Conservation (phyloP, 1,140 invertebrate genomes). For the Lucilia cuprina region DNA sequence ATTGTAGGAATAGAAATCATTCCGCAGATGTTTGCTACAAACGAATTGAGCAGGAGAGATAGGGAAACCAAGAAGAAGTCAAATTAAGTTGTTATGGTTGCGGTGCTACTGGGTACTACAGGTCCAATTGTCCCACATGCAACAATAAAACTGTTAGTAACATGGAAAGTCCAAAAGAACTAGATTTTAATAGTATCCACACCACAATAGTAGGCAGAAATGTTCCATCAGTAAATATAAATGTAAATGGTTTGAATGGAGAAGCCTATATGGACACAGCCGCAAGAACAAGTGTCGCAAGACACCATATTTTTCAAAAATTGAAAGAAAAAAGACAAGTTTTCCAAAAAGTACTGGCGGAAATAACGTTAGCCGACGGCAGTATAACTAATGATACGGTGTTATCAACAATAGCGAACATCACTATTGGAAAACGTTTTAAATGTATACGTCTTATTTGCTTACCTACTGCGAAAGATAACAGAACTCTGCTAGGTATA, state of each 20-base stretch:
- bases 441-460: conserved; percentile 30
- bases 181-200: too few relatives aligned
- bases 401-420: neutral
- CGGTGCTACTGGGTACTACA: too few relatives aligned
- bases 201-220: too few relatives aligned
- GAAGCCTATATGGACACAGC: conserved; percentile 37
- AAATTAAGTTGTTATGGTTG: too few relatives aligned
- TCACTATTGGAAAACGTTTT: conserved; percentile 19
- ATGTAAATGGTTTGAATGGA: conserved; percentile 20
- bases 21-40: too few relatives aligned
- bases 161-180: too few relatives aligned
- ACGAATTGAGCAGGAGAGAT: too few relatives aligned
- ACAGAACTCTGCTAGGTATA: conserved; percentile 22
- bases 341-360: conserved; percentile 23
- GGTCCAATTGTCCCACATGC: too few relatives aligned
- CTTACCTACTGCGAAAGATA: conserved; percentile 28
- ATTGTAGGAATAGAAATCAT: too few relatives aligned
- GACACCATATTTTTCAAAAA: conserved; percentile 17
- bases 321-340: neutral
- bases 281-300: conserved; percentile 37
- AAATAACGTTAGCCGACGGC: conserved; percentile 31
- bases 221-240: too few relatives aligned
- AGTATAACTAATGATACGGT: neutral
- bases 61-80: too few relatives aligned
- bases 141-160: too few relatives aligned